phyloP scores from a whole-genome alignment of 1,140 invertebrate genomes.

The Drosophila varians region DNA sequence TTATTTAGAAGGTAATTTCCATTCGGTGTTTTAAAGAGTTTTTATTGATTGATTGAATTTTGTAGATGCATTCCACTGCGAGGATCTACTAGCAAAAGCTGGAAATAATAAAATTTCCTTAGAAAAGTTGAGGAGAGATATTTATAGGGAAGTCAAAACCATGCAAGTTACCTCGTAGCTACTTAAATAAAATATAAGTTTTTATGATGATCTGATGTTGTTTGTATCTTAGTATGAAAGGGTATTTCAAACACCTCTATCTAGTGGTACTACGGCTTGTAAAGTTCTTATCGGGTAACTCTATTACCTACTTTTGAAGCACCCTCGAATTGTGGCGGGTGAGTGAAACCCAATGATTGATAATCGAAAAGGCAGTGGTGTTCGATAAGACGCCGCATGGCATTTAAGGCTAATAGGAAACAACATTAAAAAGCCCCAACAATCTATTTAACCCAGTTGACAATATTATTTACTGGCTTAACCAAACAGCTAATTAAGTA shows the following conservation, averaged over 20 bases:
- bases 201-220: no score
- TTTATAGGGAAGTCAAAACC: constrained; percentile 3
- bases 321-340: not conserved
- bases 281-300: constrained; percentile 21
- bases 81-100: not conserved
- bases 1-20: not conserved
- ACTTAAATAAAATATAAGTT: no score
- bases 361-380: constrained; percentile 4
- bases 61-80: constrained; percentile 7
- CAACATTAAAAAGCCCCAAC: constrained; percentile 4
- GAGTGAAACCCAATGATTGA: constrained; percentile 36
- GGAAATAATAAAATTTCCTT: not conserved
- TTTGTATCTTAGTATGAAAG: not conserved
- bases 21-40: not conserved
- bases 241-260: not conserved
- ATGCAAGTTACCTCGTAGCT: no score
- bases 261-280: constrained; percentile 13
- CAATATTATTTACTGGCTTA: constrained; percentile 53
- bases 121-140: not conserved
- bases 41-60: not conserved
- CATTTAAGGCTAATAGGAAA: constrained; percentile 3
- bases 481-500: constrained; percentile 50
- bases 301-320: constrained; percentile 25
- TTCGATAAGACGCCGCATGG: constrained; percentile 50
- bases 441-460: constrained; percentile 32